Evolutionary conservation across 1,140 invertebrate genomes (phyloP).

Genomic region (Vanessa tameamea): DNA sequence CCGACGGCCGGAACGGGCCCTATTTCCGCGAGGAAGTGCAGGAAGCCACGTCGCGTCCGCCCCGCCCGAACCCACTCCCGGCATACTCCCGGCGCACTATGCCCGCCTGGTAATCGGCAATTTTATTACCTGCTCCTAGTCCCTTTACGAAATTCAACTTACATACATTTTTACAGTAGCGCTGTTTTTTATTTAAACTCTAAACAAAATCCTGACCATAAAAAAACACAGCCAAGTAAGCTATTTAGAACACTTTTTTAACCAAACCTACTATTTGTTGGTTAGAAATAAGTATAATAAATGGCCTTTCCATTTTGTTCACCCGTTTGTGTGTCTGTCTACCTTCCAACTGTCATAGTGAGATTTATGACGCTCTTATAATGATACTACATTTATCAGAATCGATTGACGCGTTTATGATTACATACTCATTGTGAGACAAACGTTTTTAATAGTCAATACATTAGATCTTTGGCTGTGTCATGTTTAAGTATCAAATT

Average conservation of each 20-base stretch:
- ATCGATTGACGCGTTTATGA: not conserved
- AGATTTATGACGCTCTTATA: not conserved
- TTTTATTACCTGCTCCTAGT: constrained; percentile 41
- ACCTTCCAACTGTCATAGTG: no score
- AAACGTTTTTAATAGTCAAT: no score
- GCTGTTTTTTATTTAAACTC: no score
- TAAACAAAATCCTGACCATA: no score
- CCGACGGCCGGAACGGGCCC: constrained; percentile 66
- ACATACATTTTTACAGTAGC: not conserved
- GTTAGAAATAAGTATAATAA: no score
- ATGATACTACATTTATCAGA: not conserved
- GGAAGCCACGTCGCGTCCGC: constrained; percentile 40
- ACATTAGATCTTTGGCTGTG: no score
- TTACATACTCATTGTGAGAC: not conserved
- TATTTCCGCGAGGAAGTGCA: constrained; percentile 74
- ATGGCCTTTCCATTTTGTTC: no score
- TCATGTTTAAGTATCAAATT: no score
- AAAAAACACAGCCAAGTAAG: no score
- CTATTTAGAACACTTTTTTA: no score
- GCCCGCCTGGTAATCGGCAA: constrained; percentile 54
- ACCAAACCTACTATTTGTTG: no score
- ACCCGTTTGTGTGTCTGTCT: no score
- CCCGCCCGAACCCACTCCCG: constrained; percentile 42
- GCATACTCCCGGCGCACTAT: constrained; percentile 41
- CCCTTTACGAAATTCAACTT: constrained; percentile 11